Conservation (phyloP, 2,113 vertebrate species). For the Illadopsis cleaveri region DNA sequence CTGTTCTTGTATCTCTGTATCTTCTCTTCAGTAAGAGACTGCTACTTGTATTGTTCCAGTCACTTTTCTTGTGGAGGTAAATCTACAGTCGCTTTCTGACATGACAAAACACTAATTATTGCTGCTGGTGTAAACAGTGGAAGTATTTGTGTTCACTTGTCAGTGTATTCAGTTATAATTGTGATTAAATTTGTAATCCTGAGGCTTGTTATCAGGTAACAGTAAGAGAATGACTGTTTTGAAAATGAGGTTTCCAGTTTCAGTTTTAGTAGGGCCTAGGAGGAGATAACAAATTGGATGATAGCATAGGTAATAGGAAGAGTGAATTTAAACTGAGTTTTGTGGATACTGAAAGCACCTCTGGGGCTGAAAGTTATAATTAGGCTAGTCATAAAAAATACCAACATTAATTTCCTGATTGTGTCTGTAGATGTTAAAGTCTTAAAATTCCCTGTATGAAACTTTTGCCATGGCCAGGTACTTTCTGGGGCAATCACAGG, state of each 20-base stretch:
- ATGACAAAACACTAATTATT: neutral
- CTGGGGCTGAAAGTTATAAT: conserved; percentile 25
- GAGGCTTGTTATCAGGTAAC: neutral
- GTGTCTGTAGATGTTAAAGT: conserved; percentile 29
- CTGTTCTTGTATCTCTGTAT: neutral
- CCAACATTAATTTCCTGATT: conserved; percentile 37
- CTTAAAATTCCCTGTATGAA: neutral
- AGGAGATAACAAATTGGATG: neutral
- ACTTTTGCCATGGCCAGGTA: conserved; percentile 1
- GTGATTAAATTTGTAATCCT: neutral
- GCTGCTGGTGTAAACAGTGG: neutral
- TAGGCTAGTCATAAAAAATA: conserved; percentile 5
- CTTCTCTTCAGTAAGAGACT: neutral
- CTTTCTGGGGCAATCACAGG: conserved; percentile 59
- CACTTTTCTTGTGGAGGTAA: neutral
- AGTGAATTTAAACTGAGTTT: conserved; percentile 12
- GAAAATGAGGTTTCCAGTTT: neutral
- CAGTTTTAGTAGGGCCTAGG: neutral
- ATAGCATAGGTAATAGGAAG: neutral
- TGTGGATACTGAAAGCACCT: neutral
- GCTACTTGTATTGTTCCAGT: neutral
- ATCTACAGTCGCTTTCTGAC: neutral
- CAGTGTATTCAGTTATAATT: neutral
- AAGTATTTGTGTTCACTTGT: neutral
- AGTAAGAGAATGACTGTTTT: neutral